Conservation (phyloP, 2,113 vertebrate species). For the Cephalopterus ornatus region DNA sequence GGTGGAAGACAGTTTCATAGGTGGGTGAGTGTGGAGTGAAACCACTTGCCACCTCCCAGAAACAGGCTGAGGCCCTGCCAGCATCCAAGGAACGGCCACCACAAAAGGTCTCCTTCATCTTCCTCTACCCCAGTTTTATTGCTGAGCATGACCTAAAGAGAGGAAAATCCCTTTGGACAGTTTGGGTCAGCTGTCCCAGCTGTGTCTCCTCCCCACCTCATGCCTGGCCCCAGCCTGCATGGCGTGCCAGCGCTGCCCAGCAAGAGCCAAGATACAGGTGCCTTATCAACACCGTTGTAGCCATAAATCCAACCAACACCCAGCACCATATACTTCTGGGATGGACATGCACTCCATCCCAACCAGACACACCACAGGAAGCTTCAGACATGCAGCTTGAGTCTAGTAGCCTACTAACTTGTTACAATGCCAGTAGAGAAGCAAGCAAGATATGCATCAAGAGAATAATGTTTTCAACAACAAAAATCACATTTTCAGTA, state of each 20-base stretch:
- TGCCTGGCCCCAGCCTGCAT: fast-evolving
- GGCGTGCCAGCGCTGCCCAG: background rate
- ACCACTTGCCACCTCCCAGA: background rate
- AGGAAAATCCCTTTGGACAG: background rate
- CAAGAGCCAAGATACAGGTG: background rate
- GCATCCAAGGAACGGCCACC: background rate
- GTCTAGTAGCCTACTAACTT: fast-evolving
- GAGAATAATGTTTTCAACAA: background rate
- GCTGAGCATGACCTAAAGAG: background rate
- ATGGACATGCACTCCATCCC: fast-evolving
- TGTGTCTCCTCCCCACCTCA: too few relatives aligned
- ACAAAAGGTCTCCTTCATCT: fast-evolving
- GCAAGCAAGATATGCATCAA: background rate
- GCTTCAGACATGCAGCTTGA: fast-evolving
- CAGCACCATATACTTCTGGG: background rate
- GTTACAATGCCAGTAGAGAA: background rate
- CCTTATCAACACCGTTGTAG: background rate
- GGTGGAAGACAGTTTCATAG: background rate
- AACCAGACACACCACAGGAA: background rate
- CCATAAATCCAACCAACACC: background rate
- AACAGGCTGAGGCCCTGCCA: background rate
- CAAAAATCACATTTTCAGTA: background rate
- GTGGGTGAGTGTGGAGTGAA: background rate
- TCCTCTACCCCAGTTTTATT: background rate
- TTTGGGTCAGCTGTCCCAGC: background rate